These are phyloP conservation scores for Mastomys natalensis DNA, from an alignment of 2,113 vertebrate genomes.

Conservation along the genomic window DNA sequence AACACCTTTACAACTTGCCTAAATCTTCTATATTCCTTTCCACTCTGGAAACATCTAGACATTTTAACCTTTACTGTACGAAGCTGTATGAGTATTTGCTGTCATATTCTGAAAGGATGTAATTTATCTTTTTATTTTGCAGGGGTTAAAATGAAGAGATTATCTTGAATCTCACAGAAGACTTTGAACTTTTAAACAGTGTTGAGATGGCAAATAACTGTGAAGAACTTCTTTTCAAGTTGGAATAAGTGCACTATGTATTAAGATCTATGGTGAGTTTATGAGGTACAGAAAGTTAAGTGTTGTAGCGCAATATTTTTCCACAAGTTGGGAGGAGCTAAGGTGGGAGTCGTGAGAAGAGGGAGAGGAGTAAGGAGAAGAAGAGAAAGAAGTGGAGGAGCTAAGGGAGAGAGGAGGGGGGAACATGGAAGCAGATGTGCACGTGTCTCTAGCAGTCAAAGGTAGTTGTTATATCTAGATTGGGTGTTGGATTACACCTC, in stretches of 20 bases:
- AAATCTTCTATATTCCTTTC: not conserved
- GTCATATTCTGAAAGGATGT: not conserved
- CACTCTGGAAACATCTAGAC: not conserved
- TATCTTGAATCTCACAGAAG: not conserved
- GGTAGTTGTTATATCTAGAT: too few relatives aligned
- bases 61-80: not conserved
- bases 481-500: too few relatives aligned
- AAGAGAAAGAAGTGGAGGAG: too few relatives aligned
- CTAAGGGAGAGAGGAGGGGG: too few relatives aligned
- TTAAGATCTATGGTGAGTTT: not conserved
- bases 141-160: not conserved
- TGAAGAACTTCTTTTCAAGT: not conserved
- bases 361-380: too few relatives aligned
- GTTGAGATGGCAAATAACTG: not conserved
- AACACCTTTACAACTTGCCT: not conserved
- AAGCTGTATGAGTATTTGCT: not conserved
- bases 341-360: too few relatives aligned
- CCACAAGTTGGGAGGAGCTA: too few relatives aligned
- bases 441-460: too few relatives aligned
- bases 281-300: not conserved
- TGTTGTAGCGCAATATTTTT: too few relatives aligned
- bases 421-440: too few relatives aligned
- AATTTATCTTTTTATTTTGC: not conserved
- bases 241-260: not conserved
- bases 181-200: not conserved